phyloP scores from a whole-genome alignment of 2,113 vertebrate species.

The Columbina picui region DNA sequence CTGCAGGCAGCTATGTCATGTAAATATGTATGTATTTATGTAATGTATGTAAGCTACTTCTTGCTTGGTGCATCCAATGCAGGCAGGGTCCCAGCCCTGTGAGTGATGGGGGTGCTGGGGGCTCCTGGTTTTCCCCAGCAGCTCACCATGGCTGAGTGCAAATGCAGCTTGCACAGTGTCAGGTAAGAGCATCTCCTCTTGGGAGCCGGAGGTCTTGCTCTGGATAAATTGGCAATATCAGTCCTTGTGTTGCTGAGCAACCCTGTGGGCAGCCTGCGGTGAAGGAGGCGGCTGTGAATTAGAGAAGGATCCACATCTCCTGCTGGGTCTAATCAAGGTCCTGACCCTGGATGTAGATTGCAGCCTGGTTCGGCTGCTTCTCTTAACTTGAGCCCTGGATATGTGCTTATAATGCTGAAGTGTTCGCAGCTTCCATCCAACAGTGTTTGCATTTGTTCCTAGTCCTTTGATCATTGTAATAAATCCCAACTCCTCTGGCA shows the following conservation, averaged over 20 bases:
- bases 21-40: background rate
- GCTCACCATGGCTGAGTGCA: background rate
- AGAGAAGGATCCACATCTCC: background rate
- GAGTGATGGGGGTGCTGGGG: fast-evolving
- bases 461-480: background rate
- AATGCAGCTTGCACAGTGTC: background rate
- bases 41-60: background rate
- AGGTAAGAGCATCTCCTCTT: background rate
- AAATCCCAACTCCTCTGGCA: background rate
- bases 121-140: background rate
- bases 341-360: background rate
- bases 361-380: background rate
- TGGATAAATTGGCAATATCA: background rate
- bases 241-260: conserved; percentile 10
- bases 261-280: background rate
- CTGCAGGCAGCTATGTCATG: background rate
- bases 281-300: background rate
- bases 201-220: fast-evolving
- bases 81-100: background rate
- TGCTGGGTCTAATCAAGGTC: background rate
- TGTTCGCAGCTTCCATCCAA: background rate
- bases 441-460: background rate
- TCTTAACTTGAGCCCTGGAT: background rate
- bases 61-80: background rate
- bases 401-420: background rate